Percentiles rank a stretch among this genome's conserved stretches.
These are phyloP conservation scores for Hemicordylus capensis DNA, from an alignment of 2,113 vertebrate species.

Conservation along the genomic window DNA sequence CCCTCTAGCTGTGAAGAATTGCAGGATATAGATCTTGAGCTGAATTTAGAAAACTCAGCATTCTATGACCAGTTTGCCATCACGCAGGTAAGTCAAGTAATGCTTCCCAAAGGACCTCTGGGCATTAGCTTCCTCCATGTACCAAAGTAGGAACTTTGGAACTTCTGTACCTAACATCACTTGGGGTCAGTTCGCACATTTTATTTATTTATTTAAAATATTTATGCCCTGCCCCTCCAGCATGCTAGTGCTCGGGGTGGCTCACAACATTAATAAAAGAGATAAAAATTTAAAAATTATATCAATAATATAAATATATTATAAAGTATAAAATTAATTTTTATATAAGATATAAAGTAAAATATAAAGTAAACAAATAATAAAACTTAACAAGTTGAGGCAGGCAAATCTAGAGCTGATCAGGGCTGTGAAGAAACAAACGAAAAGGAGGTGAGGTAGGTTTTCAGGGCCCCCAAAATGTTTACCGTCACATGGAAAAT, in stretches of 20 bases:
- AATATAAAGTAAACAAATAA: too few relatives aligned
- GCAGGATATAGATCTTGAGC: slow-evolving; percentile 90
- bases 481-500: background rate
- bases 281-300: too few relatives aligned
- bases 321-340: too few relatives aligned
- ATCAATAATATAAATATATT: too few relatives aligned
- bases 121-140: background rate
- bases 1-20: slow-evolving; percentile 90
- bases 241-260: too few relatives aligned
- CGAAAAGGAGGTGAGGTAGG: background rate
- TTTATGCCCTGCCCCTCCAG: too few relatives aligned
- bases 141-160: background rate
- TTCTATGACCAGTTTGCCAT: slow-evolving; percentile 97
- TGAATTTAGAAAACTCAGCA: slow-evolving; percentile 91
- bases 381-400: too few relatives aligned
- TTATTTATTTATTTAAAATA: too few relatives aligned
- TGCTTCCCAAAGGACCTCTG: background rate
- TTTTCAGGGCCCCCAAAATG: background rate
- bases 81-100: slow-evolving; percentile 83
- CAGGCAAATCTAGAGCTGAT: too few relatives aligned
- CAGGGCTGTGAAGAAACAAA: too few relatives aligned
- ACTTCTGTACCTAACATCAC: background rate
- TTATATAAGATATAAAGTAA: too few relatives aligned
- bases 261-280: too few relatives aligned
- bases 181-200: background rate